These are phyloP conservation scores for Lepidostoma basale DNA, from an alignment of 1,140 invertebrate genomes.

Conservation along the genomic window DNA sequence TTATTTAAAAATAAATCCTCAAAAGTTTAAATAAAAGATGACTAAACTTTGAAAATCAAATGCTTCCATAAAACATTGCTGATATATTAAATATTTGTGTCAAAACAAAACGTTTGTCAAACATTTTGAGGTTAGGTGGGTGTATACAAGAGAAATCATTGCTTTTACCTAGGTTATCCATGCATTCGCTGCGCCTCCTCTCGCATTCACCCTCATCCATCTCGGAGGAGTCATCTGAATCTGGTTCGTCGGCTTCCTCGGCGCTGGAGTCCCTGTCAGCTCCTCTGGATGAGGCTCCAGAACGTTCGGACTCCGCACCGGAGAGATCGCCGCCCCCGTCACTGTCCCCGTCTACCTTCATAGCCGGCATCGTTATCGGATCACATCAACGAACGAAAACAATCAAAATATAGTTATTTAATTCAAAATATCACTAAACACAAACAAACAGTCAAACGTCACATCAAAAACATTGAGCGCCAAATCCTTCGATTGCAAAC, in stretches of 20 bases:
- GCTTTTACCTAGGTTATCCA: constrained; percentile 74
- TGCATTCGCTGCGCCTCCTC: constrained; percentile 77
- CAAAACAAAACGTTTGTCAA: not conserved
- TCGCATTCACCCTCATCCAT: constrained; percentile 94
- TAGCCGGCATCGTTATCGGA: constrained; percentile 55
- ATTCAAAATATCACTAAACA: not conserved
- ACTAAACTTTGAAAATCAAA: no score
- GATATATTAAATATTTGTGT: not conserved
- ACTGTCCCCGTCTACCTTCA: constrained; percentile 64
- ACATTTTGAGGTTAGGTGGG: constrained; percentile 40
- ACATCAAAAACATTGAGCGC: constrained; percentile 35
- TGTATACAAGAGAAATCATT: constrained; percentile 23
- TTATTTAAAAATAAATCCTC: no score
- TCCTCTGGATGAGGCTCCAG: constrained; percentile 65
- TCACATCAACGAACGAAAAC: not conserved
- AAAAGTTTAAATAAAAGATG: no score
- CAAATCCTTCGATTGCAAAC: constrained; percentile 20
- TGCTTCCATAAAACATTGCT: not conserved
- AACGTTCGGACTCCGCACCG: constrained; percentile 67
- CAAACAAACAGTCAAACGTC: constrained; percentile 31
- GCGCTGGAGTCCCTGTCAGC: constrained; percentile 73
- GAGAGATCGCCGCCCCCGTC: constrained; percentile 65
- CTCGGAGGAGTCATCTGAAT: constrained; percentile 83
- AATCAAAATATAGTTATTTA: not conserved
- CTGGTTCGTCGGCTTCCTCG: constrained; percentile 72